phyloP scores from a whole-genome alignment of 2,797 vertebrate species.

The Cossypha dichroa region DNA sequence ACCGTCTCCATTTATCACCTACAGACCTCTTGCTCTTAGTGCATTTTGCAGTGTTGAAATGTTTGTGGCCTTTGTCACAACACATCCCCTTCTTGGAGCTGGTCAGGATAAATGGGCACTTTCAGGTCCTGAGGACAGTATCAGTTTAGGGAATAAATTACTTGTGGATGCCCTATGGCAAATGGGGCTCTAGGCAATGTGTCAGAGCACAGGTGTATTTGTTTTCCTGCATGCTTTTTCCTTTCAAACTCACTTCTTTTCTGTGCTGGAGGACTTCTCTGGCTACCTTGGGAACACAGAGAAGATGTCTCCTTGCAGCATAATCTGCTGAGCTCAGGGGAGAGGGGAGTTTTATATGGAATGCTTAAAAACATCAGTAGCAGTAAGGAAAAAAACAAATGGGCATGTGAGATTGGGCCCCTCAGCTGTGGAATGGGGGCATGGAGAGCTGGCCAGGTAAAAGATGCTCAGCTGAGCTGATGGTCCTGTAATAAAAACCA shows the following conservation, averaged over 20 bases:
- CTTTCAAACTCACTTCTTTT: neutral
- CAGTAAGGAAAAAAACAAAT: neutral
- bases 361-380: neutral
- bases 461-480: neutral
- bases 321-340: neutral
- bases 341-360: accelerated
- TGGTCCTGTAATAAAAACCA: neutral
- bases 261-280: neutral
- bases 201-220: neutral
- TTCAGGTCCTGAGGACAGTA: neutral
- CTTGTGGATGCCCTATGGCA: neutral
- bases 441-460: neutral
- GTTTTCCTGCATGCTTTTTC: neutral
- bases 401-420: neutral
- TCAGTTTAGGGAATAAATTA: neutral
- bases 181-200: neutral
- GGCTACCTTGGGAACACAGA: neutral
- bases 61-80: neutral
- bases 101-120: neutral
- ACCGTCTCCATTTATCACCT: neutral
- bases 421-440: accelerated
- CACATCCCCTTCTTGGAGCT: neutral
- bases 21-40: neutral
- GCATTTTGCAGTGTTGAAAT: neutral
- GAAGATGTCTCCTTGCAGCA: neutral